Evolutionary conservation across 2,888 invertebrate genomes (phyloP).

Genomic region (Acanthopleura granulata): DNA sequence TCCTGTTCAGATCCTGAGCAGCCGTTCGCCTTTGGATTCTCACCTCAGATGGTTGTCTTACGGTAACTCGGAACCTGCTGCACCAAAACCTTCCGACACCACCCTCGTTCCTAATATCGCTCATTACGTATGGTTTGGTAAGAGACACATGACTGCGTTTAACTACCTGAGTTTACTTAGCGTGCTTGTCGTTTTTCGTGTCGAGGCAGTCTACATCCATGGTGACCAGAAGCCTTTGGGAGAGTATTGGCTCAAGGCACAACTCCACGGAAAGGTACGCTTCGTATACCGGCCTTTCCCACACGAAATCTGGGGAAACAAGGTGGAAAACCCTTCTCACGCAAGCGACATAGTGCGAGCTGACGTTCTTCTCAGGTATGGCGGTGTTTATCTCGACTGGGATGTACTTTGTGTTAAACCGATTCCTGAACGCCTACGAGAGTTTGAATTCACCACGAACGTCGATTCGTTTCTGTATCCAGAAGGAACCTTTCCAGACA

Average conservation of each 20-base stretch:
- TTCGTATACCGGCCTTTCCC: constrained; percentile 45
- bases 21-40: too few relatives aligned
- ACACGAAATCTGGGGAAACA: constrained; percentile 41
- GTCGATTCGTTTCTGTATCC: constrained; percentile 59
- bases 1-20: too few relatives aligned
- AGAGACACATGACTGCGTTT: constrained; percentile 51
- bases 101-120: constrained; percentile 58
- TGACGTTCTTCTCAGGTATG: constrained; percentile 62
- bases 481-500: constrained; percentile 49
- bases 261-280: constrained; percentile 41
- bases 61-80: constrained; percentile 38
- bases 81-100: constrained; percentile 29
- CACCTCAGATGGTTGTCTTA: constrained; percentile 42
- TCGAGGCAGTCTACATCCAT: constrained; percentile 60
- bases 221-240: constrained; percentile 52
- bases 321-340: constrained; percentile 52
- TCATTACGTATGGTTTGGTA: constrained; percentile 63
- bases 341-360: constrained; percentile 63
- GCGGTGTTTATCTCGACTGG: constrained; percentile 66
- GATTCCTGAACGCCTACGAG: constrained; percentile 40
- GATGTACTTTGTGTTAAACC: constrained; percentile 63
- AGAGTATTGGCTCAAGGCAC: constrained; percentile 49
- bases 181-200: constrained; percentile 52
- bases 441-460: constrained; percentile 54
- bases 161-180: constrained; percentile 63